phyloP scores from a whole-genome alignment of 2,797 vertebrate genomes.

The Perdix hodgsoniae region DNA sequence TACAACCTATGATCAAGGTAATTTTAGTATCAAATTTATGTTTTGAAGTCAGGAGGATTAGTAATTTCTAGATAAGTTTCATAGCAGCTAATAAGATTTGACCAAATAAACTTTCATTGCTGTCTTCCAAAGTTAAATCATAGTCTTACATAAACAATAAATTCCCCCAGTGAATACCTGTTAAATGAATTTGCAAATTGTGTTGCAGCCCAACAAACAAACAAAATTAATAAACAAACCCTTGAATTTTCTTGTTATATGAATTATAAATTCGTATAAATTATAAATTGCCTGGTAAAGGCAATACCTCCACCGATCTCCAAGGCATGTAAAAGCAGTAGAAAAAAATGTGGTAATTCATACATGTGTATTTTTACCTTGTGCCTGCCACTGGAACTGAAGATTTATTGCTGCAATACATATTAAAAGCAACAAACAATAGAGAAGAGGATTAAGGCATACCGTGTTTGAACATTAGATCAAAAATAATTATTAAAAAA shows the following conservation, averaged over 20 bases:
- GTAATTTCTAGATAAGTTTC: conserved; percentile 40
- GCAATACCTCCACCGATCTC: background rate
- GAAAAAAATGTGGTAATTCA: background rate
- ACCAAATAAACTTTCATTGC: conserved; percentile 22
- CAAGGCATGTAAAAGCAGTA: background rate
- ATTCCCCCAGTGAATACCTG: conserved; percentile 7
- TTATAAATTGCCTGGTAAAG: background rate
- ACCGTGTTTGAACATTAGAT: background rate
- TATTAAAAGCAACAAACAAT: background rate
- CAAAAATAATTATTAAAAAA: conserved; percentile 8
- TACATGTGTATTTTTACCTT: background rate
- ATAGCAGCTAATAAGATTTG: conserved; percentile 35
- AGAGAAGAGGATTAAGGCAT: background rate
- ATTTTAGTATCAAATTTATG: conserved; percentile 25
- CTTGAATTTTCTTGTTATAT: conserved; percentile 11
- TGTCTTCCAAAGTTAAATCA: conserved; percentile 47
- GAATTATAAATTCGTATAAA: background rate
- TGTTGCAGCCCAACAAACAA: background rate
- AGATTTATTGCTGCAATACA: background rate
- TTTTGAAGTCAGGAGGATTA: conserved; percentile 5
- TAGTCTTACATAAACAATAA: background rate
- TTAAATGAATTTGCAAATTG: conserved; percentile 34
- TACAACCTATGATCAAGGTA: background rate
- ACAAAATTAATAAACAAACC: background rate
- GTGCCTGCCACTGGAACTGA: background rate